Evolutionary conservation across 1,140 invertebrate species (phyloP).

Genomic region (Drosophila nigromelanica): DNA sequence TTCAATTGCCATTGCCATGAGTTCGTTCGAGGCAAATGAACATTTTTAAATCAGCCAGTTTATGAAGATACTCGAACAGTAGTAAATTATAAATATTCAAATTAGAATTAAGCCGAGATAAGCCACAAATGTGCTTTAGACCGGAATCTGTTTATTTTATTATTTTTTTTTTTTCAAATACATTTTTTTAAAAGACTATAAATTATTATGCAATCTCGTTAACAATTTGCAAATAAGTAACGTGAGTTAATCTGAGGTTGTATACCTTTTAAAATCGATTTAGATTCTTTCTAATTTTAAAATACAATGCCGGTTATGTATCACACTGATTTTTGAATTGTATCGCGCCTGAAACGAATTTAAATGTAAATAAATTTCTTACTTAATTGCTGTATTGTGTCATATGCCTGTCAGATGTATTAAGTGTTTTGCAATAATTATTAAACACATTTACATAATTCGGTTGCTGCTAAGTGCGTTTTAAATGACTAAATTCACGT

Average conservation of each 20-base stretch:
- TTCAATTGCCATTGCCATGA: conserved; percentile 13
- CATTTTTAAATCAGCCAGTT: not conserved
- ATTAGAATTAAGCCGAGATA: conserved; percentile 1
- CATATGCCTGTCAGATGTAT: not conserved
- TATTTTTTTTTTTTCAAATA: not conserved
- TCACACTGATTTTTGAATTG: conserved; percentile 3
- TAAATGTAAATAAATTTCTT: conserved; percentile 7
- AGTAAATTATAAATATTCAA: conserved; percentile 5
- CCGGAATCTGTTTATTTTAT: not conserved
- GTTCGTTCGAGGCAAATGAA: conserved; percentile 5
- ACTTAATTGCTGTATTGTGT: not conserved
- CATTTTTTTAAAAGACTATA: not conserved
- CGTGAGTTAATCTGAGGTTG: not conserved
- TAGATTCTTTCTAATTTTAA: not conserved
- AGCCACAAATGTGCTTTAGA: conserved; percentile 1
- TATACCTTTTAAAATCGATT: not conserved
- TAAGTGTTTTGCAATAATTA: not conserved
- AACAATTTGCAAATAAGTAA: conserved; percentile 4
- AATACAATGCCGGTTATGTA: not conserved
- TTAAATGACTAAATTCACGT: conserved; percentile 1
- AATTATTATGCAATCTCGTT: conserved; percentile 12
- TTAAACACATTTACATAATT: conserved; percentile 7
- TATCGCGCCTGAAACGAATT: not conserved
- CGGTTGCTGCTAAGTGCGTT: conserved; percentile 8
- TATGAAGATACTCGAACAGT: not conserved